Conservation (phyloP, 2,113 vertebrate species). For the Xiphias gladius region DNA sequence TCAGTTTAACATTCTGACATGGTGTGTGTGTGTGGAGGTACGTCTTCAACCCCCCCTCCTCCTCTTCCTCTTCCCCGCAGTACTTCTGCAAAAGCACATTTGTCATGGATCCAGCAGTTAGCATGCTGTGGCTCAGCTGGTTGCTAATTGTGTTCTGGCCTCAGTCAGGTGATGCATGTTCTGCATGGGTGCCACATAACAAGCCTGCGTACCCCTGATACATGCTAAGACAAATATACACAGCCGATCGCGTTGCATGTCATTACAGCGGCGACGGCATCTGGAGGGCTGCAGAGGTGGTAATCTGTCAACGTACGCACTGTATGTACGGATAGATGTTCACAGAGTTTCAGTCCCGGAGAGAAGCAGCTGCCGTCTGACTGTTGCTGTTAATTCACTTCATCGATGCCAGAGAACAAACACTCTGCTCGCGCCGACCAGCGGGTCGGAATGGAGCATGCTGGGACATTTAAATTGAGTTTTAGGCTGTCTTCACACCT, state of each 20-base stretch:
- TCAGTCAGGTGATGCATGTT: slow-evolving; percentile 56
- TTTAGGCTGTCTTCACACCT: slow-evolving; percentile 32
- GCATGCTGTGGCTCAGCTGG: slow-evolving; percentile 61
- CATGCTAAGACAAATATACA: slow-evolving; percentile 25
- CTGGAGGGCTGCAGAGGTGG: slow-evolving; percentile 64
- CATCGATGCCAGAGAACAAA: slow-evolving; percentile 56
- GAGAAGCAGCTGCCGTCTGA: slow-evolving; percentile 58
- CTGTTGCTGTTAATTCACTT: slow-evolving; percentile 64
- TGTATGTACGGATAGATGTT: slow-evolving; percentile 47
- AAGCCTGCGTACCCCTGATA: not conserved
- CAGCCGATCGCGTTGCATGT: slow-evolving; percentile 32
- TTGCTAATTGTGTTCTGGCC: slow-evolving; percentile 59
- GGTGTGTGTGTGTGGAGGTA: not conserved
- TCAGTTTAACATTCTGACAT: not conserved
- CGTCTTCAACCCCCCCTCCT: not conserved
- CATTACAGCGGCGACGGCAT: slow-evolving; percentile 37
- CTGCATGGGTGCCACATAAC: slow-evolving; percentile 51
- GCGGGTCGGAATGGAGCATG: slow-evolving; percentile 63
- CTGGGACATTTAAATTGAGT: slow-evolving; percentile 67
- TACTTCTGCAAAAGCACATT: not conserved
- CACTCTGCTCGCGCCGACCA: not conserved
- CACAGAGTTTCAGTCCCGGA: slow-evolving; percentile 12
- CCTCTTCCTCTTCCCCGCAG: not conserved
- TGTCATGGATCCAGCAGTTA: slow-evolving; percentile 31
- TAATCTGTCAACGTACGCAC: slow-evolving; percentile 56